A percentile compares a stretch with the other conserved stretches of the same genome.
Evolutionary conservation across 2,797 vertebrate genomes (phyloP).

Genomic region (Semotilus atromaculatus): DNA sequence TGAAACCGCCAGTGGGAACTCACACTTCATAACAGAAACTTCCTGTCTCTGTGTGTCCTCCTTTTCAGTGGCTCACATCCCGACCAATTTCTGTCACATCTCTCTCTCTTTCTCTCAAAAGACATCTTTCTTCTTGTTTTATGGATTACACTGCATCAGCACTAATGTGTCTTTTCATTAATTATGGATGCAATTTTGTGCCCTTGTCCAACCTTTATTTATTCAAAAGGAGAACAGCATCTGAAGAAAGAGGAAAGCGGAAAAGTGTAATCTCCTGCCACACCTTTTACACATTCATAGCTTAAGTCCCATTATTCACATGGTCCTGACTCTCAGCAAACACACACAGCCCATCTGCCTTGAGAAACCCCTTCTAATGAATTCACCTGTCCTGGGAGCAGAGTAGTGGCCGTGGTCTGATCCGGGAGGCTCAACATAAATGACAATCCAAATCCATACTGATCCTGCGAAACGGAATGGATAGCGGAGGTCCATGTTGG

Average conservation of each 20-base stretch:
- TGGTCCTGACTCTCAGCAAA: conserved; percentile 61
- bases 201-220: conserved; percentile 60
- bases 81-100: conserved; percentile 9
- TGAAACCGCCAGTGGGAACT: conserved; percentile 53
- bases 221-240: conserved; percentile 60
- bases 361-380: conserved; percentile 64
- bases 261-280: conserved; percentile 39
- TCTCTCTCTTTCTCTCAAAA: conserved; percentile 54
- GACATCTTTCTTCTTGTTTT: conserved; percentile 61
- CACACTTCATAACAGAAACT: conserved; percentile 22
- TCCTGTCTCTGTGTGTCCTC: conserved; percentile 17
- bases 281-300: conserved; percentile 65
- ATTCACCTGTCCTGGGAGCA: conserved; percentile 59
- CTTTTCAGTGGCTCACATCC: conserved; percentile 12
- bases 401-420: conserved; percentile 52
- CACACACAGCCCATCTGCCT: conserved; percentile 58
- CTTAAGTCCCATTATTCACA: conserved; percentile 62
- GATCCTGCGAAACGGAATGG: conserved; percentile 36
- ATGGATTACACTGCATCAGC: conserved; percentile 58
- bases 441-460: conserved; percentile 45
- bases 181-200: conserved; percentile 71
- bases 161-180: conserved; percentile 69
- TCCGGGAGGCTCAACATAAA: conserved; percentile 56
- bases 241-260: conserved; percentile 39
- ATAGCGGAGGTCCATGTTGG: conserved; percentile 28